phyloP scores from a whole-genome alignment of 1,140 invertebrate genomes.

The Oedothorax gibbosus region DNA sequence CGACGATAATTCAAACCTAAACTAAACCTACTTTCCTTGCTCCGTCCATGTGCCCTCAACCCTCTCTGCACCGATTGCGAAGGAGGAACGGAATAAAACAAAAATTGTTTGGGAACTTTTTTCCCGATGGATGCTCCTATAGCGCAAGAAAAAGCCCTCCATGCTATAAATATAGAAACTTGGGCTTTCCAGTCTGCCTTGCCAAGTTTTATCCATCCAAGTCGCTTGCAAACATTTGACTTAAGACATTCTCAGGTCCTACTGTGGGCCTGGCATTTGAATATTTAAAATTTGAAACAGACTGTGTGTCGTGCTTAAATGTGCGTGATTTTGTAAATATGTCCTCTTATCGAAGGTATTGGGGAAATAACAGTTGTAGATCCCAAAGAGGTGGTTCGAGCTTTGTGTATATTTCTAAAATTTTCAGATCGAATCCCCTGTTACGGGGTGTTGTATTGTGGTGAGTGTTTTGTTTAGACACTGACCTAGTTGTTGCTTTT shows the following conservation, averaged over 20 bases:
- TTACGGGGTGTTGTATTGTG: conserved; percentile 16
- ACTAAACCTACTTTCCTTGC: too few species aligned
- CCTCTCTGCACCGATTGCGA: conserved; percentile 1
- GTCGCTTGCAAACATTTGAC: conserved; percentile 30
- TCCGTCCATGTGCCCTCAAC: neutral
- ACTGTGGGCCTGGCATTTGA: neutral
- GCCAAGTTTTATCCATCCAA: conserved; percentile 38
- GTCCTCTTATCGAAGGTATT: conserved; percentile 17
- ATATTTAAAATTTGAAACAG: neutral
- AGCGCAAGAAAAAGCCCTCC: conserved; percentile 16
- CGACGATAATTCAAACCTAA: too few species aligned
- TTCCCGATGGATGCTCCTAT: conserved; percentile 42
- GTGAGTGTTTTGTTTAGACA: conserved; percentile 24
- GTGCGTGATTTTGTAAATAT: conserved; percentile 29
- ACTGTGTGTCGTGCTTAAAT: neutral
- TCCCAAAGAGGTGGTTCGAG: neutral
- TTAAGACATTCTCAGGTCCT: neutral
- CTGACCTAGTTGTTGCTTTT: too few species aligned
- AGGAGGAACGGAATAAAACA: conserved; percentile 1
- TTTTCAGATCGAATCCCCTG: conserved; percentile 21
- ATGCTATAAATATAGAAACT: conserved; percentile 53
- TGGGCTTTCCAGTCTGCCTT: conserved; percentile 35
- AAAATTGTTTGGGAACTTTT: conserved; percentile 49
- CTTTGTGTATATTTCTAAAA: conserved; percentile 24
- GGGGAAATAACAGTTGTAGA: conserved; percentile 12